Evolutionary conservation across 2,888 invertebrate species (phyloP), one percentile per base, ranked within the genome.

Genomic region (Eupithecia exiguata): DNA sequence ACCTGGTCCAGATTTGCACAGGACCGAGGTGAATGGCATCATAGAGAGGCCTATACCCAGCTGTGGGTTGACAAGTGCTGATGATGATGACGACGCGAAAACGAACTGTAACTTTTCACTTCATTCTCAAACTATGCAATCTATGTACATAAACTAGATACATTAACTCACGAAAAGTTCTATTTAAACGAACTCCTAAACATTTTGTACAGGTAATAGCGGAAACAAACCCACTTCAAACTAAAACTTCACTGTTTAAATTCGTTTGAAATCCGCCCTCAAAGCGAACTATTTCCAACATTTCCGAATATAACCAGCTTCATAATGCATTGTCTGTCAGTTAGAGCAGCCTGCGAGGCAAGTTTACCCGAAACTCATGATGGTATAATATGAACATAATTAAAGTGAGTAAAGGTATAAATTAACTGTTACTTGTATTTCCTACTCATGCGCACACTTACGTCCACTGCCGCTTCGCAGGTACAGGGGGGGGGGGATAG

Each of bases 261-360:
- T 71, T 69, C 68, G 63, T 76, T 62, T 71, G 73, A 63, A 73
- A 72, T 63, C 35, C 53, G 68, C 40, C 71, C 70, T 61, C 72
- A 71, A 71, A 73, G 75, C 70, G 40, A 72, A 73, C 72, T 73
- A 71, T 75, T 71, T 61, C 14, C 70, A 74, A 74, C 80, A 78
- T 72, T 73, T 66, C 74, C 49, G 79, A 69, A 74, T 74, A 38
- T 38, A 65, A 70, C 71, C 67, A 30, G 58, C 58, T 80, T 74
- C 78, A 78, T 80, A 78, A 80, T 80, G 76, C 79, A 80, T 72
- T 58, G 74, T 76, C 72, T 71, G 79, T 75, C 80, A 75, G 78
- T 77, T 77, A 68, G 40, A 25, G 21, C 66, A 61, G 58, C 58
- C 69, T 25, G 62, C 18, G 65, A 14, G 63, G 71, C 49, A 76